Conservation (phyloP, 1,140 invertebrate species). For the Caenorhabditis remanei region DNA sequence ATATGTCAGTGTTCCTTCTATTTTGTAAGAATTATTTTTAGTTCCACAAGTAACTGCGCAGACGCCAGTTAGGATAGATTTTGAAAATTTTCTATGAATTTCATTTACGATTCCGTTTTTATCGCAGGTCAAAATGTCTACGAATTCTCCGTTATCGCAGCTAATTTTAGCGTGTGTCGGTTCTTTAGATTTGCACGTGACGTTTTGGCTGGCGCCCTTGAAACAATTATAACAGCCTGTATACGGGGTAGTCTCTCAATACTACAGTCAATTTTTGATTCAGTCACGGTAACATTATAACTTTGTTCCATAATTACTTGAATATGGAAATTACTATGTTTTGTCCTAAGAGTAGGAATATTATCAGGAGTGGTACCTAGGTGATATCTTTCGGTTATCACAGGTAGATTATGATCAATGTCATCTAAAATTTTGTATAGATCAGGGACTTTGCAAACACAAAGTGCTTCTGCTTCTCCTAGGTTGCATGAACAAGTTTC, state of each 20-base stretch:
- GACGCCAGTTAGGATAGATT: not conserved
- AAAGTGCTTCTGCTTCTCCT: not conserved
- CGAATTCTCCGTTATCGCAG: not conserved
- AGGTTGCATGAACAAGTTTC: not conserved
- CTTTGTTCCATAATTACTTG: not conserved
- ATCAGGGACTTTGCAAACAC: not conserved
- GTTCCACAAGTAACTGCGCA: not conserved
- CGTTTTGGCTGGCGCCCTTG: not conserved
- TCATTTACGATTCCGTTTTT: not conserved
- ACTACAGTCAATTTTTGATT: not conserved
- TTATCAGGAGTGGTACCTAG: not conserved
- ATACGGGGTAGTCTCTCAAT: not conserved
- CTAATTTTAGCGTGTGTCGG: not conserved
- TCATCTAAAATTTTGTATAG: not conserved
- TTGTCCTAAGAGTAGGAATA: not conserved
- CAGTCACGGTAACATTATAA: not conserved
- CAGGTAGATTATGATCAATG: not conserved
- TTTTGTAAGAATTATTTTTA: not conserved
- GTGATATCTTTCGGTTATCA: constrained; percentile 4
- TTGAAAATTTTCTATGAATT: not conserved
- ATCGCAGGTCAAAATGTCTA: not conserved
- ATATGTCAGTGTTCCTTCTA: not conserved
- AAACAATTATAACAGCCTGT: not conserved
- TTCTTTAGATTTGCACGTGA: not conserved
- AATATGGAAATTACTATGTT: not conserved